Evolutionary conservation across 2,113 vertebrate species (phyloP), one percentile per base, ranked within the genome.

Genomic region (Ploceus nigricollis): DNA sequence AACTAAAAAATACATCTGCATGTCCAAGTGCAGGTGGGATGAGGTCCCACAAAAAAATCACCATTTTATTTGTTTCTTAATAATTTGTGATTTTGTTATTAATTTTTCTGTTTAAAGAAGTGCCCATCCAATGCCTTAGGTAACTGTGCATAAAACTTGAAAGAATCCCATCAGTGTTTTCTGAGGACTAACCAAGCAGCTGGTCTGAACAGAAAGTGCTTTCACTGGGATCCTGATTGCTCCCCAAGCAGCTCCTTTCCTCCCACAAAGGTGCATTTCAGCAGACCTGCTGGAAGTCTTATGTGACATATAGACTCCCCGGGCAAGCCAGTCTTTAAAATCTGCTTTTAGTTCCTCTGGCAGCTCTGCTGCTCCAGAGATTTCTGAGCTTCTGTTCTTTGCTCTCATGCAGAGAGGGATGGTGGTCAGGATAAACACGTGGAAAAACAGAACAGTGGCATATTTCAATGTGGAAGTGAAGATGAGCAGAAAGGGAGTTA

Each of bases 181-280:
- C 72, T 86, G 79, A 94, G 60, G 68, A 86, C 73, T 93, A 91
- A 73, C 78, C 15, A 77, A 91, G 81, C 95, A 97, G 82, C 93
- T 97, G 96, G 65, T 79, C 42, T 91, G 84, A 90, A 78, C 25
- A 94, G 50, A 79, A 90, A 95, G 69, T 75, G 37, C 54, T 95
- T 94, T 96, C 87, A 73, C 40, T 0, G 4, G 76, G 90, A 90
- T 82, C 39, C 57, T 53, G 54, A 77, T 39, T 87, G 44, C 51
- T 97, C 92, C 82, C 95, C 83, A 68, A 81, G n/a, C 63, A 87
- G 7, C 33, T 75, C 45, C 83, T 95, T 85, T 86, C 22, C 47
- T 90, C 61, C 69, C 70, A 82, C 63, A 81, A 89, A 95, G 89
- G 84, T 93, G 65, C 79, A 90, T 93, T 96, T 94, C 93, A 96